phyloP scores from a whole-genome alignment of 2,113 vertebrate genomes.

The Cyprinodon tularosa region DNA sequence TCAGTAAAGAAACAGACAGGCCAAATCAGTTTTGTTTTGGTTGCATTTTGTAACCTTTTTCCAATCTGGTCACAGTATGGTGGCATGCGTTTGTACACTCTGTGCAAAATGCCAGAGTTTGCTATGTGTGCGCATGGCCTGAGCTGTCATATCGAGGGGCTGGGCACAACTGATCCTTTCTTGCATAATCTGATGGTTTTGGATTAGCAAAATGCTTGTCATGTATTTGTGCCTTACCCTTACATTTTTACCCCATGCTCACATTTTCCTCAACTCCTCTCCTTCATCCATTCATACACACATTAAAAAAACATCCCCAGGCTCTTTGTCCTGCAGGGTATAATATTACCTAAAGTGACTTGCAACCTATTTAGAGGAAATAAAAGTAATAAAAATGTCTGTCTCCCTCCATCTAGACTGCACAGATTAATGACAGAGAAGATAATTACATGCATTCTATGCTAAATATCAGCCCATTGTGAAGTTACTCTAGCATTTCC shows the following conservation, averaged over 20 bases:
- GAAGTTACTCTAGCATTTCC: slow-evolving; percentile 23
- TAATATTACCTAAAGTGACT: slow-evolving; percentile 49
- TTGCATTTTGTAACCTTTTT: neutral
- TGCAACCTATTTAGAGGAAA: slow-evolving; percentile 12
- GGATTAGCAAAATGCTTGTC: slow-evolving; percentile 69
- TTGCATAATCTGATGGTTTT: slow-evolving; percentile 79
- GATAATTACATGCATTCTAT: slow-evolving; percentile 44
- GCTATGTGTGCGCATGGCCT: slow-evolving; percentile 58
- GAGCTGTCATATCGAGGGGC: slow-evolving; percentile 67
- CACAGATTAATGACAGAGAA: slow-evolving; percentile 26
- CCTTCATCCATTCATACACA: neutral
- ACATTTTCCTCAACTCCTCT: neutral
- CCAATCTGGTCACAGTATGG: neutral
- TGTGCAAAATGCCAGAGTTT: slow-evolving; percentile 27
- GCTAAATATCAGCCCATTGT: slow-evolving; percentile 14
- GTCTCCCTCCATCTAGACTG: slow-evolving; percentile 16
- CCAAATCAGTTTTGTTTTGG: slow-evolving; percentile 23
- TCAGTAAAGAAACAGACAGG: slow-evolving; percentile 10
- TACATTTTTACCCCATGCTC: slow-evolving; percentile 10
- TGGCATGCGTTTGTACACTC: neutral
- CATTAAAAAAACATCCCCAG: slow-evolving; percentile 13
- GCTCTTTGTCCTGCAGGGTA: slow-evolving; percentile 51
- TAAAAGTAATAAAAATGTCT: neutral
- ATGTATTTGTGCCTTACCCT: slow-evolving; percentile 7
- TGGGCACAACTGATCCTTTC: slow-evolving; percentile 69